Evolutionary conservation across 2,113 vertebrate species (phyloP).

Genomic region (Petromus typicus): DNA sequence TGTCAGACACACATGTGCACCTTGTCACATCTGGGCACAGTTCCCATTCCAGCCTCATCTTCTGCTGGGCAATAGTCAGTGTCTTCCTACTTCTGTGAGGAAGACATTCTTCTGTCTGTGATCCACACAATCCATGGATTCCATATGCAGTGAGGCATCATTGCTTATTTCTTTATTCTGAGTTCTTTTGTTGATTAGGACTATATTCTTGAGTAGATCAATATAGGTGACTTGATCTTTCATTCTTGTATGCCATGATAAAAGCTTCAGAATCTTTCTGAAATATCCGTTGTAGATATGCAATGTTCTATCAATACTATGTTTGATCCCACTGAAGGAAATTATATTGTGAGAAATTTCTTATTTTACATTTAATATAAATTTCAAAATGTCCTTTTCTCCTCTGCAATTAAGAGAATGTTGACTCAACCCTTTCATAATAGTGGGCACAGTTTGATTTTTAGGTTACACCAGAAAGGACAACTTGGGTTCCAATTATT

Average conservation of each 20-base stretch:
- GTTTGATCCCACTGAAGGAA: background rate
- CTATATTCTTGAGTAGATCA: background rate
- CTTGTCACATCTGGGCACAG: background rate
- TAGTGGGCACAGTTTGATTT: background rate
- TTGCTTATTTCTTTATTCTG: background rate
- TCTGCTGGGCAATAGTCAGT: background rate
- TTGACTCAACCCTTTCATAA: background rate
- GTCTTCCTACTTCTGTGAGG: background rate
- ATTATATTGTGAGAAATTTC: background rate
- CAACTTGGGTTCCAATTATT: background rate
- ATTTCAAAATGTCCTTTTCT: background rate
- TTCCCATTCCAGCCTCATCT: background rate
- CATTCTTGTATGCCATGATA: background rate
- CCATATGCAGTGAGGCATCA: background rate
- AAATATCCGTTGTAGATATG: background rate
- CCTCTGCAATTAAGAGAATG: background rate
- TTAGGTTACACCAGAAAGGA: background rate
- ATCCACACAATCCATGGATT: background rate
- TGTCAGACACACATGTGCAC: background rate
- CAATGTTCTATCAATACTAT: background rate
- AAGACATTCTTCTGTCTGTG: background rate
- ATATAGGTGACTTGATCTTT: background rate
- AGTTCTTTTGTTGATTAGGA: background rate
- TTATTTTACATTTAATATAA: background rate
- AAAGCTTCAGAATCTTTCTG: slow-evolving; percentile 22